Evolutionary conservation across 2,797 vertebrate species (phyloP), one percentile per base, ranked within the genome.

Genomic region (Gephyroberyx darwinii): DNA sequence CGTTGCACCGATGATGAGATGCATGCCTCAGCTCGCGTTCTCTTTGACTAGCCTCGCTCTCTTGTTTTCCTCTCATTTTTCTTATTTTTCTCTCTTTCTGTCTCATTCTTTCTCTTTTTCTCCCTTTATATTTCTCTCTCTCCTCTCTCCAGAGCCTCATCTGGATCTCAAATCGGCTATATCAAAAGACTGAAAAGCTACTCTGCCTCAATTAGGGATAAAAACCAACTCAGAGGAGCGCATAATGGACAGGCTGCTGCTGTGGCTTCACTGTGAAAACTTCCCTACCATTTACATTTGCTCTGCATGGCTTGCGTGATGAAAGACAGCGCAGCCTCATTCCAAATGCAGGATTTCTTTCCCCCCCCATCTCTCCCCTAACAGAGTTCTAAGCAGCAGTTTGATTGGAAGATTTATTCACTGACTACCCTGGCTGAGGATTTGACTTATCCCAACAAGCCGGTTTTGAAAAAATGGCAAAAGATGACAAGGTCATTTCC

Each of bases 121-220:
- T 70, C 26, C 53, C 47, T 8, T 16, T 39, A 14, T 79, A 69
- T 69, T 22, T 62, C 48, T 68, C 19, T 37, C 55, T 30, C 26
- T 73, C 51, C 53, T 75, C 30, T 60, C 61, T 52, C 13, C 16
- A 20, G 45, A 74, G 69, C 41, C 62, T 75, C 67, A 69, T 81
- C 65, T 65, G 53, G 54, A 54, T 77, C 58, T 77, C 71, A 75
- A 19, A 77, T 74, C 60, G 48, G 78, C 61, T 31, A 56, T 54
- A 75, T 85, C 71, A 77, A 86, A 78, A 74, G 65, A 81, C 64
- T 58, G 9, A 71, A 52, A 52, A 62, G 64, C 51, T 65, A 74
- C 64, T 78, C 57, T 76, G 60, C 68, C 14, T 67, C 67, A 74
- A 51, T 86, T 84, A 80, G 50, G 19, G 64, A 12, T 57, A 55